Evolutionary conservation across 2,888 invertebrate genomes (phyloP), one percentile per base, ranked within the genome.

Genomic region (Drosophila nr. medialis): DNA sequence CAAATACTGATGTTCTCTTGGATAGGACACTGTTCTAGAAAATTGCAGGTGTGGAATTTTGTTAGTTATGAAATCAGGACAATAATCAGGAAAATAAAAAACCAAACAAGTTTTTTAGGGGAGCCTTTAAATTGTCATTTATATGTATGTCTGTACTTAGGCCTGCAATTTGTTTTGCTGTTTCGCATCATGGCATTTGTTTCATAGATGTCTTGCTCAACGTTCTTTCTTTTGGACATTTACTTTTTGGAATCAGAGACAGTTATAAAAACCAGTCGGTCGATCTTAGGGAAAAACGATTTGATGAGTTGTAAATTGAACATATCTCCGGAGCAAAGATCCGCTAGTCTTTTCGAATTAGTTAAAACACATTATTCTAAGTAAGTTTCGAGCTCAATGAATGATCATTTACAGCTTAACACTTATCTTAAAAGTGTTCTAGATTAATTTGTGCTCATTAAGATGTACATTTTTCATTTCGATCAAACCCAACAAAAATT

Each of bases 141-240:
- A 66, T 66, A 54, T 66, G 65, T 66, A 65, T 49, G 36, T 65
- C 53, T 65, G 54, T 65, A 66, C 32, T 65, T 49, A 49, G 66
- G 15, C 36, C 48, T 48, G 30, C 59, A 21, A 60, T 34, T 58
- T 60, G 32, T 27, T 21, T 48, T 48, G 38, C 38, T 38, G n/a
- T 55, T 29, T 56, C 55, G 38, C 61, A 54, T 54, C 29, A 38
- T 55, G 27, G 36, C 53, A 53, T 21, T 29, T 55, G 29, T n/a
- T 40, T 24, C 27, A 36, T 18, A 53, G 51, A 21, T 53, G 54
- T 30, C 30, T 61, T 29, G 49, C 49, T 59, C n/a, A 59, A 27
- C 29, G 36, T 55, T 55, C 21, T 8, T 45, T 45, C 8, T 15
- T 49, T 49, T 49, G 27, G 49, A 49, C 49, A 49, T 49, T 5